Evolutionary conservation across 1,140 invertebrate species (phyloP).

Genomic region (Steinernema feltiae): DNA sequence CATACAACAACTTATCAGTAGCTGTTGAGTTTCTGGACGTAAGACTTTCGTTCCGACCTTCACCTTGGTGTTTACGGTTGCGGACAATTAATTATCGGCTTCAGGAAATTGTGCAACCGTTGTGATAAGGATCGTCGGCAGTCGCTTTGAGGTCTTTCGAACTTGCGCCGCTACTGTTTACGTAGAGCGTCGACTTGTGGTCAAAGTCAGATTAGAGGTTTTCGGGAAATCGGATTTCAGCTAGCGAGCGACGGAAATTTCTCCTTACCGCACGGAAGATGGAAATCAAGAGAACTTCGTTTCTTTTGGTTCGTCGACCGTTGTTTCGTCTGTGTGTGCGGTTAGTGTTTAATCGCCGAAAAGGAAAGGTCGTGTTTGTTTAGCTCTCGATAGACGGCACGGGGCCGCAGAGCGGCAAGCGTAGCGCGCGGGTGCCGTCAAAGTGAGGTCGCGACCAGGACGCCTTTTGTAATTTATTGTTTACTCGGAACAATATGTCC

Average conservation of each 20-base stretch:
- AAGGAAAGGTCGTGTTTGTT: neutral
- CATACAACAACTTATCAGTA: too few relatives aligned
- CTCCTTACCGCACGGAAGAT: too few relatives aligned
- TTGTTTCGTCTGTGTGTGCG: neutral
- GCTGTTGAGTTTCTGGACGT: neutral
- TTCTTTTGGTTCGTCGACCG: neutral
- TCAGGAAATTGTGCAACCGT: constrained; percentile 8
- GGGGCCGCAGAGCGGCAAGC: neutral
- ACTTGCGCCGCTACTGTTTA: constrained; percentile 3
- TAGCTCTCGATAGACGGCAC: neutral
- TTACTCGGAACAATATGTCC: constrained; percentile 4
- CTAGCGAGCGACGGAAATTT: too few relatives aligned
- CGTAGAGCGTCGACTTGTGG: neutral
- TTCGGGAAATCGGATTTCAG: too few relatives aligned
- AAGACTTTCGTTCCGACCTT: neutral
- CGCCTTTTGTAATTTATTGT: constrained; percentile 15
- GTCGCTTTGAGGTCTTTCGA: constrained; percentile 1
- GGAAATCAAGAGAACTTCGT: neutral
- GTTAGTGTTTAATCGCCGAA: neutral
- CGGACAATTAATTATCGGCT: constrained; percentile 9
- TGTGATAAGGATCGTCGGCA: constrained; percentile 4
- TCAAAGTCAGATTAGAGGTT: too few relatives aligned
- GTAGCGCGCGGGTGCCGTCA: neutral
- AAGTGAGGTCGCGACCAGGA: constrained; percentile 9
- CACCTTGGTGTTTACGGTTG: neutral